A percentile compares a stretch with the other conserved stretches of the same genome.
These are phyloP conservation scores for Oreortyx pictus DNA, from an alignment of 2,797 vertebrate species.

Conservation along the genomic window DNA sequence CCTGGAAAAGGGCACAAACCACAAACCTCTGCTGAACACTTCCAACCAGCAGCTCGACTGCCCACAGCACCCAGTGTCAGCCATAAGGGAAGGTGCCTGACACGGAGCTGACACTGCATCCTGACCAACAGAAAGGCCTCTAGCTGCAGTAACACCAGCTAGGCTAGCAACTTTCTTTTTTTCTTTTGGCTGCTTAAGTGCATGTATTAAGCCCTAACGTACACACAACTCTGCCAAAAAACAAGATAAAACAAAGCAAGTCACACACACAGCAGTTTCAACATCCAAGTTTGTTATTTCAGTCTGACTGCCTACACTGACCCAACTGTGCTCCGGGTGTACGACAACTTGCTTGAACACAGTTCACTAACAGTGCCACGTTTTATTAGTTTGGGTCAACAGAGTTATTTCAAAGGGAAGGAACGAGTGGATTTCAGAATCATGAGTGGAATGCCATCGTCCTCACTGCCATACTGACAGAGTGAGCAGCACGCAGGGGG, in stretches of 20 bases:
- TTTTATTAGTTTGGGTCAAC: conserved; percentile 20
- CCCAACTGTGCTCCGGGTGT: conserved; percentile 15
- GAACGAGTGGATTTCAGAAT: not conserved
- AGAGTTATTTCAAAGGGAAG: not conserved
- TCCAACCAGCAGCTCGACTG: not conserved
- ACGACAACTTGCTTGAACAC: not conserved
- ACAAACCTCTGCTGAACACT: not conserved
- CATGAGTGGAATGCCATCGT: fast-evolving
- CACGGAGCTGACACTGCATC: not conserved
- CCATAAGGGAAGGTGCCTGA: not conserved
- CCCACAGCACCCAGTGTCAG: not conserved
- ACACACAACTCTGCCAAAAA: conserved; percentile 1
- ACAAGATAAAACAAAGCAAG: conserved; percentile 48
- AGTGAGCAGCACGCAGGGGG: not conserved
- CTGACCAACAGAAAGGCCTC: not conserved
- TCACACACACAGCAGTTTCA: conserved; percentile 25
- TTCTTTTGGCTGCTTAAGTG: not conserved
- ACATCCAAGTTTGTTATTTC: conserved; percentile 28
- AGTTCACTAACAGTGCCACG: not conserved
- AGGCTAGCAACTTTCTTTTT: not conserved
- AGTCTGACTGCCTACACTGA: conserved; percentile 46
- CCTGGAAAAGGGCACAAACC: not conserved
- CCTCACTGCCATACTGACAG: not conserved
- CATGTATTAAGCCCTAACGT: not conserved
- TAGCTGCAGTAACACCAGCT: not conserved